Conservation (phyloP, 2,113 vertebrate species). For the Rhizomys pruinosus region DNA sequence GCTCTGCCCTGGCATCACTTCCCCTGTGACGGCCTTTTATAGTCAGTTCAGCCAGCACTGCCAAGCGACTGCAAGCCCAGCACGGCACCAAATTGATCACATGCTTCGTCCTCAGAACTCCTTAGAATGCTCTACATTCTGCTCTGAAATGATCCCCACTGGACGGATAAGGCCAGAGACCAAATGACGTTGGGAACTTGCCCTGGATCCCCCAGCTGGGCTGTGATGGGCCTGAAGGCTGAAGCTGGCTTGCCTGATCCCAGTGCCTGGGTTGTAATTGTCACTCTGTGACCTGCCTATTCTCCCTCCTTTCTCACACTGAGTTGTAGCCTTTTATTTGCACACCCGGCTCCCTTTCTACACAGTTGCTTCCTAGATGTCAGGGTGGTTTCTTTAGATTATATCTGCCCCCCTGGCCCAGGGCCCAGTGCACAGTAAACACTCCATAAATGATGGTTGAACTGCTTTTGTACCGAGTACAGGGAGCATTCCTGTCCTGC, state of each 20-base stretch:
- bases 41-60: background rate
- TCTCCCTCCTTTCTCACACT: background rate
- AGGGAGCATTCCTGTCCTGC: background rate
- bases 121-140: background rate
- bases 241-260: background rate
- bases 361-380: background rate
- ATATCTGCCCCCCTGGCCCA: background rate
- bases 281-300: background rate
- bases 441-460: background rate
- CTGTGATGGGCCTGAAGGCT: background rate
- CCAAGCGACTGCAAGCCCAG: background rate
- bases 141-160: background rate
- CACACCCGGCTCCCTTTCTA: background rate
- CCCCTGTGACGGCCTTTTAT: fast-evolving
- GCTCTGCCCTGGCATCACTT: background rate
- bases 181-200: background rate
- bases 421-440: background rate
- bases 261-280: background rate
- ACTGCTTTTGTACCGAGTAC: background rate
- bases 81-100: background rate
- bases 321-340: background rate
- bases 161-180: background rate
- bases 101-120: fast-evolving
- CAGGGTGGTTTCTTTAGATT: background rate
- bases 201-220: background rate